These are phyloP conservation scores for Minunthozetes semirufus DNA, from an alignment of 2,888 invertebrate species.

Conservation along the genomic window DNA sequence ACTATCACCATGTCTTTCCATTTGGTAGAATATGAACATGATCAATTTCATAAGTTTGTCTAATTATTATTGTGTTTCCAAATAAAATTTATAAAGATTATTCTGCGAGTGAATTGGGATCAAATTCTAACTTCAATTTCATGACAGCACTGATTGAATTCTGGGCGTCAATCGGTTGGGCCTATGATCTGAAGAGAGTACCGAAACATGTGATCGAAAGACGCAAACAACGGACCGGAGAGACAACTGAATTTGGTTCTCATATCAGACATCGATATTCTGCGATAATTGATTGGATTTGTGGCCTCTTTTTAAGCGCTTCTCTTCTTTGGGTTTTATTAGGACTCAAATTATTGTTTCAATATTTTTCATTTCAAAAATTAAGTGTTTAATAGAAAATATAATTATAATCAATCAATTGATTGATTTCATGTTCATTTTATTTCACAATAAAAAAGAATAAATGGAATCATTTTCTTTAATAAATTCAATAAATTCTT, in stretches of 20 bases:
- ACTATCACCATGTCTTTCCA: slow-evolving; percentile 23
- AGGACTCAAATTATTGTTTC: background rate
- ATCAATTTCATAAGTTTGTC: background rate
- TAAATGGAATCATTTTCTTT: no score
- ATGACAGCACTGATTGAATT: slow-evolving; percentile 29
- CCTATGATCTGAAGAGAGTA: slow-evolving; percentile 32
- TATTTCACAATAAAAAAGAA: no score
- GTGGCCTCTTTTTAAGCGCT: slow-evolving; percentile 26
- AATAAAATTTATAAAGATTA: slow-evolving; percentile 10
- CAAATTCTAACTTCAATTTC: slow-evolving; percentile 20
- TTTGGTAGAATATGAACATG: background rate
- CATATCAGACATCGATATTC: background rate
- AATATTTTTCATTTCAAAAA: no score
- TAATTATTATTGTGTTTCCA: background rate
- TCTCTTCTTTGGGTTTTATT: slow-evolving; percentile 23
- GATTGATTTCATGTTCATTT: no score
- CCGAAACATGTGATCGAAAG: slow-evolving; percentile 5
- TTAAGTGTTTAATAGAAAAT: no score
- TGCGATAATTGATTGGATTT: slow-evolving; percentile 16
- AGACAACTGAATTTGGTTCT: background rate
- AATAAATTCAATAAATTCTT: no score
- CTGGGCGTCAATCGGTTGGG: background rate
- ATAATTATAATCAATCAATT: no score
- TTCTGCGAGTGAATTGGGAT: slow-evolving; percentile 30
- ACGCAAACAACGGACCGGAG: slow-evolving; percentile 14